phyloP scores from a whole-genome alignment of 2,113 vertebrate species.

The Myiagra hebetior region DNA sequence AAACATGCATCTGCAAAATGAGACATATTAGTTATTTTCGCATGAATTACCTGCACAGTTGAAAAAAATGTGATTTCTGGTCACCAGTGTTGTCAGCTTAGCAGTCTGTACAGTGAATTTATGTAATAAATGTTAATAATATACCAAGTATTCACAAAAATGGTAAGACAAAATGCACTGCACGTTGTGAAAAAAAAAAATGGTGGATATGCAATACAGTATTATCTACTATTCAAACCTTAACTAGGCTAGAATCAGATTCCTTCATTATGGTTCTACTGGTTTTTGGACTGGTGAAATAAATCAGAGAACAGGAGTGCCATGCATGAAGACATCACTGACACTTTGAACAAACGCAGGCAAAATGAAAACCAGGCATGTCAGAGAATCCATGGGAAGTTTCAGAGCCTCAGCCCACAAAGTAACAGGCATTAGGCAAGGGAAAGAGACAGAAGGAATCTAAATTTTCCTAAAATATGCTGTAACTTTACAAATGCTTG shows the following conservation, averaged over 20 bases:
- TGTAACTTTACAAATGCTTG: constrained; percentile 16
- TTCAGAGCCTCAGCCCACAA: constrained; percentile 3
- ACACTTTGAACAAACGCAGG: neutral
- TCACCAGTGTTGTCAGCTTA: constrained; percentile 10
- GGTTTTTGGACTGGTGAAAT: neutral
- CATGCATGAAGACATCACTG: neutral
- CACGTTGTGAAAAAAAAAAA: neutral
- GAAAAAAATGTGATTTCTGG: constrained; percentile 14
- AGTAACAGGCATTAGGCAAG: neutral
- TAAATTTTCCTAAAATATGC: neutral
- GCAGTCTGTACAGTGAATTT: constrained; percentile 19
- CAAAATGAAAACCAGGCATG: neutral
- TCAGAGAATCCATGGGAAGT: neutral
- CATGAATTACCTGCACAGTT: neutral
- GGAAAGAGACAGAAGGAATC: constrained; percentile 16
- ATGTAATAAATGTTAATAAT: neutral
- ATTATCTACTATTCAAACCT: neutral
- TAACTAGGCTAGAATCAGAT: constrained; percentile 13
- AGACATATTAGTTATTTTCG: neutral
- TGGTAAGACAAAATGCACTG: neutral
- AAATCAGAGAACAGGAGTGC: neutral
- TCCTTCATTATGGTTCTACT: neutral
- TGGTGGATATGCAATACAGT: neutral
- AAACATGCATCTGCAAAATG: neutral
- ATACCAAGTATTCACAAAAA: neutral